Percentiles rank a stretch among this genome's conserved stretches.
phyloP scores from a whole-genome alignment of 2,888 invertebrate species.

The Tanaodytes sp. region DNA sequence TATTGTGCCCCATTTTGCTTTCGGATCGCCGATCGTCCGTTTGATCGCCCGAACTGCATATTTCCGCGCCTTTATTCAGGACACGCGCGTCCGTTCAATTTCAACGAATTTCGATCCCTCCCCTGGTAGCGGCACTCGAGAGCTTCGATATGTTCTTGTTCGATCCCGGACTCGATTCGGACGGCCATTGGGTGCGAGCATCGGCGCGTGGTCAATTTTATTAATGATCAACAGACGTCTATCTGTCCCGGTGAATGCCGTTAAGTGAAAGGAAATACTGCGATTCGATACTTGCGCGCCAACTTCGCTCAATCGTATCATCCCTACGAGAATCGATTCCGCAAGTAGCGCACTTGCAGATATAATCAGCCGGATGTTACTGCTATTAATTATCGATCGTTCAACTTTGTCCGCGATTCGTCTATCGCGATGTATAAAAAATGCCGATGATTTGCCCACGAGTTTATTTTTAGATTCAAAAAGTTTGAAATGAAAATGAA shows the following conservation, averaged over 20 bases:
- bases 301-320: constrained; percentile 6
- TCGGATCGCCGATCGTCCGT: no score
- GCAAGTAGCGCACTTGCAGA: constrained; percentile 10
- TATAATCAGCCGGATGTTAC: constrained; percentile 11
- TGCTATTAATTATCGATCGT: background rate
- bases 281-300: constrained; percentile 20
- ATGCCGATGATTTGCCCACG: no score
- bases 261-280: constrained; percentile 15
- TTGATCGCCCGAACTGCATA: constrained; percentile 15
- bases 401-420: background rate
- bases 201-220: constrained; percentile 55
- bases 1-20: no score
- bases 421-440: no score
- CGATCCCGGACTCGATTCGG: constrained; percentile 21
- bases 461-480: no score
- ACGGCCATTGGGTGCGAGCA: constrained; percentile 18
- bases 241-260: constrained; percentile 22
- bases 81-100: constrained; percentile 22
- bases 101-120: no score
- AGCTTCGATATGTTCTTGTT: constrained; percentile 24
- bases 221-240: constrained; percentile 52
- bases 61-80: constrained; percentile 18
- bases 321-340: constrained; percentile 10
- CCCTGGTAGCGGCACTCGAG: no score
- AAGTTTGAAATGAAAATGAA: no score